Base-by-base conservation (phyloP, 2,888 invertebrate species). In the Polylopha cassiicola region DNA sequence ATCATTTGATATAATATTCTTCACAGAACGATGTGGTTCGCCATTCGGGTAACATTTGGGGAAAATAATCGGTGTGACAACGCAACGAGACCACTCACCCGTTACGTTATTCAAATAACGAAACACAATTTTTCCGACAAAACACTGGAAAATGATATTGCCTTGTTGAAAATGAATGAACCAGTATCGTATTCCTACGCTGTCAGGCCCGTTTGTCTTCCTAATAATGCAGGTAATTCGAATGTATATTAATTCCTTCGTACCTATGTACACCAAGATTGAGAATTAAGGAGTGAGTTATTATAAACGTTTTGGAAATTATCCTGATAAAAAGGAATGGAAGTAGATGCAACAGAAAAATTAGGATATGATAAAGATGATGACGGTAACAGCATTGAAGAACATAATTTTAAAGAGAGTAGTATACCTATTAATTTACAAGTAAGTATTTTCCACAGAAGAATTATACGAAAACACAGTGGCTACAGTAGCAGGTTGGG, bases 121-220 rank as follows among this genome's bases (percentile, higher is more conserved):
- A 89, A 90, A 0, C 92, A 94, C 41, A 90, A 92, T 57, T 96
- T 96, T 74, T 91, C 91, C 2, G 93, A 93, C 59, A n/a, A n/a
- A n/a, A n/a, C n/a, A n/a, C 92, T 95, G 54, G 92, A 93, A 65
- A 93, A 95, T 62, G 95, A 96, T 64, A 93, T 96, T 44, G 92
- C 95, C 0, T 69, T 96, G 36, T 68, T 96, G 48, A 81, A 90
- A 37, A 86, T 96, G 1, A 95, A 92, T 65, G 91, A 91, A 55
- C 89, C 92, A 7, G 89, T 95, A 27, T 90, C 90, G 0, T 90
- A 95, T 44, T 90, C 91, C 1, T 90, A 92, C 49, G 89, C 89
- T 8, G 90, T 95, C 37, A 87, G 92, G 20, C 95, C 95, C 0
- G 91, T 95, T 43, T 96, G 96, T 62, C 72, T 96, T 45, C 95